Evolutionary conservation across 2,888 invertebrate species (phyloP).

Genomic region (Catocala nupta): DNA sequence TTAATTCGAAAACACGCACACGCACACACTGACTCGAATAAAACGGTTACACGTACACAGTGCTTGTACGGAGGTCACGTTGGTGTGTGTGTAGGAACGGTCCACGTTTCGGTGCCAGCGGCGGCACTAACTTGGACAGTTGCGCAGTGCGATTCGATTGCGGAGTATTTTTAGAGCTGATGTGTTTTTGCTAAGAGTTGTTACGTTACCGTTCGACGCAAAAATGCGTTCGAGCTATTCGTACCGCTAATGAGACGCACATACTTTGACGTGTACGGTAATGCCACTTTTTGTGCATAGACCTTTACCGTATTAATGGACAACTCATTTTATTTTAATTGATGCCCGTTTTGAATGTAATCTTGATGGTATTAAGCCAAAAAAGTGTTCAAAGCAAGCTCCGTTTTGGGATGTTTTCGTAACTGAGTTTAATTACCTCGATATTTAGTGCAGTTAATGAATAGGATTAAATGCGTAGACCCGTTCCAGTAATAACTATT

Average conservation of each 20-base stretch:
- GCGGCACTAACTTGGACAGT: conserved; percentile 73
- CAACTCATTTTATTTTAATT: conserved; percentile 33
- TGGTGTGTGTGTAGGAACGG: conserved; percentile 46
- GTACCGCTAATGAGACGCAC: conserved; percentile 56
- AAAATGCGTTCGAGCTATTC: conserved; percentile 53
- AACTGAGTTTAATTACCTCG: conserved; percentile 2
- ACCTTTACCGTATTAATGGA: conserved; percentile 32
- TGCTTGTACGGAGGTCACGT: conserved; percentile 41
- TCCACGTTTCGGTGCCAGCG: conserved; percentile 61
- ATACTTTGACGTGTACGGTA: conserved; percentile 56
- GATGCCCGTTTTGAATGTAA: conserved; percentile 10
- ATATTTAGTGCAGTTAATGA: neutral
- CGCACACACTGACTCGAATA: conserved; percentile 39
- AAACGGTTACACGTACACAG: conserved; percentile 42
- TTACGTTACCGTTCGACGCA: conserved; percentile 62
- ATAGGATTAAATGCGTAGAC: neutral
- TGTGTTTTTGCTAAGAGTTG: conserved; percentile 73
- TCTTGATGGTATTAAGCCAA: conserved; percentile 6
- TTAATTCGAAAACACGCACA: conserved; percentile 52
- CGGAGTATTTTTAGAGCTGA: conserved; percentile 84
- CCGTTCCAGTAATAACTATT: neutral
- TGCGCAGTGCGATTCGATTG: conserved; percentile 63
- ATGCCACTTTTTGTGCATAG: conserved; percentile 55
- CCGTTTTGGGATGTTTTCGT: neutral
- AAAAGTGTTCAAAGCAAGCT: conserved; percentile 2